Evolutionary conservation across 2,888 invertebrate species (phyloP).

Genomic region (Cryptocephalus moraei): DNA sequence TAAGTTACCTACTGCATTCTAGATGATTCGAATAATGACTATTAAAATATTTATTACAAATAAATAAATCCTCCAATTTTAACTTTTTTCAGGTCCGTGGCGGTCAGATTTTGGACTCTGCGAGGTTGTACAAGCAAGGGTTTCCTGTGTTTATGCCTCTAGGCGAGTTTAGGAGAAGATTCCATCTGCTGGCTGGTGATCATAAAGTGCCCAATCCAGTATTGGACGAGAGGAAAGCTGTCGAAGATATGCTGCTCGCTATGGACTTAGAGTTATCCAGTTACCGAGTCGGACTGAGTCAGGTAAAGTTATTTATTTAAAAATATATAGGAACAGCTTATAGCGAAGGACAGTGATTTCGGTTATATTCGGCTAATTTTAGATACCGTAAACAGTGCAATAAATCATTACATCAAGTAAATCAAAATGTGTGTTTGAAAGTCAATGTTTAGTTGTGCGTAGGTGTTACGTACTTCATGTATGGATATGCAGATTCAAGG

Average conservation of each 20-base stretch:
- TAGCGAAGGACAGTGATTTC: no score
- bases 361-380: no score
- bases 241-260: conserved; percentile 73
- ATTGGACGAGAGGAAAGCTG: conserved; percentile 52
- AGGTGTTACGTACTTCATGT: no score
- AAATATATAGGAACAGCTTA: no score
- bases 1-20: no score
- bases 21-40: no score
- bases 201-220: conserved; percentile 35
- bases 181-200: conserved; percentile 49
- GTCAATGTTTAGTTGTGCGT: no score
- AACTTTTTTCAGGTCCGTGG: conserved; percentile 63
- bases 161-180: conserved; percentile 80
- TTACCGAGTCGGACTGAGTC: conserved; percentile 84
- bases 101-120: conserved; percentile 79
- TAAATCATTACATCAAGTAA: no score
- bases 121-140: conserved; percentile 84
- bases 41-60: no score
- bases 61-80: neutral
- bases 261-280: conserved; percentile 77
- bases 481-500: no score
- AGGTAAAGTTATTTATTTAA: conserved; percentile 58
- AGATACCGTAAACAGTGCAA: no score
- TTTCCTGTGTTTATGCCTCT: conserved; percentile 87
- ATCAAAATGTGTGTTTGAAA: no score